Evolutionary conservation across 2,113 vertebrate genomes (phyloP).

Genomic region (Chloroceryle aenea): DNA sequence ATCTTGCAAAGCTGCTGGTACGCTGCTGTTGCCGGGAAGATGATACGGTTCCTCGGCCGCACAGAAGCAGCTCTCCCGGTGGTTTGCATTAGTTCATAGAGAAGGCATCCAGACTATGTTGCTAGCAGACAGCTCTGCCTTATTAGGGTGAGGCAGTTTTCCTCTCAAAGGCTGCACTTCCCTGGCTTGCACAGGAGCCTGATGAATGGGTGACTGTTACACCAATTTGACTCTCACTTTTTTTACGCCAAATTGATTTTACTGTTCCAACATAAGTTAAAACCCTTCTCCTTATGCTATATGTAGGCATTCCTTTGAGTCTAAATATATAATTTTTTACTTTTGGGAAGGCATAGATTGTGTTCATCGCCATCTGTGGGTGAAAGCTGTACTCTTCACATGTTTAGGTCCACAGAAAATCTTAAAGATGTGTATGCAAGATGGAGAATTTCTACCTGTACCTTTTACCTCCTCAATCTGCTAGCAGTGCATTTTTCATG

Average conservation of each 20-base stretch:
- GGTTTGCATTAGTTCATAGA: slow-evolving; percentile 43
- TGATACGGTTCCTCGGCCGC: not conserved
- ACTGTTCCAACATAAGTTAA: not conserved
- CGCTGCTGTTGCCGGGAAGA: not conserved
- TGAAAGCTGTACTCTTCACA: not conserved
- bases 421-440: not conserved
- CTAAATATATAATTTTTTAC: not conserved
- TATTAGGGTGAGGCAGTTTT: slow-evolving; percentile 47
- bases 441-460: not conserved
- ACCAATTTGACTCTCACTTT: not conserved
- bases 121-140: slow-evolving; percentile 46
- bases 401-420: not conserved
- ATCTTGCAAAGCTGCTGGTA: not conserved
- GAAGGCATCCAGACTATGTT: slow-evolving; percentile 52
- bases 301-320: not conserved
- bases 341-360: not conserved
- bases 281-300: not conserved
- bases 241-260: not conserved
- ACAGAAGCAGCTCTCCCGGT: not conserved
- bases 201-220: not conserved
- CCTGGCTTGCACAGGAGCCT: not conserved
- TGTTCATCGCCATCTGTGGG: slow-evolving; percentile 22
- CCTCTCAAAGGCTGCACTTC: not conserved
- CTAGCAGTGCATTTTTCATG: not conserved
- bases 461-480: not conserved